Conservation (phyloP, 1,140 invertebrate genomes). For the Zaprionus ghesquierei region DNA sequence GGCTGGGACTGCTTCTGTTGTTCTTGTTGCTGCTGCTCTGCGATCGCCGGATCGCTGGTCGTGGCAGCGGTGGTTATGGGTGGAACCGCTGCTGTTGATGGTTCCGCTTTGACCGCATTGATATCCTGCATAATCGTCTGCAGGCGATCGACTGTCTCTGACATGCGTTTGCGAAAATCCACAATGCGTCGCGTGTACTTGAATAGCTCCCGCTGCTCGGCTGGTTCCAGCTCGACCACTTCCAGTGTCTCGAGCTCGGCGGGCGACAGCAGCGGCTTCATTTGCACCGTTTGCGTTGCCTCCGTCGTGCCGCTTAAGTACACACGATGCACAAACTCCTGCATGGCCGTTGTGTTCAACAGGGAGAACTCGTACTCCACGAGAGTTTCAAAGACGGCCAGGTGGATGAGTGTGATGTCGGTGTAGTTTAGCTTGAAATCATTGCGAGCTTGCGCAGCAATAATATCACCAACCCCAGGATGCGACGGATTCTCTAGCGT, state of each 20-base stretch:
- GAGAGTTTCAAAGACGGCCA: conserved; percentile 26
- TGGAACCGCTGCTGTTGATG: neutral
- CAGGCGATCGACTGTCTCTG: conserved; percentile 71
- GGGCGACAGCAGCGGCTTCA: conserved; percentile 40
- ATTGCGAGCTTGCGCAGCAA: neutral
- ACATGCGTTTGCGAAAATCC: conserved; percentile 71
- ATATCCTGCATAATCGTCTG: conserved; percentile 68
- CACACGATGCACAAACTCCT: conserved; percentile 64
- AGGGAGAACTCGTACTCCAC: conserved; percentile 45
- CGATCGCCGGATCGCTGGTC: neutral
- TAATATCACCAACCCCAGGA: neutral
- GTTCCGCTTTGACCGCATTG: conserved; percentile 13
- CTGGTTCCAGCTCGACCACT: conserved; percentile 13
- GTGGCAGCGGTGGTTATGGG: neutral
- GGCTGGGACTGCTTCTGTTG: neutral
- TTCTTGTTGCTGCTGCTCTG: neutral
- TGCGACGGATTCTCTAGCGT: neutral
- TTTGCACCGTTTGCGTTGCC: conserved; percentile 18
- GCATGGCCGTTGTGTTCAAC: conserved; percentile 72
- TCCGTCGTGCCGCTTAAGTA: conserved; percentile 61
- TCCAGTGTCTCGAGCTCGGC: conserved; percentile 33
- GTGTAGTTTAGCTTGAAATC: neutral
- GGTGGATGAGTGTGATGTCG: conserved; percentile 7
- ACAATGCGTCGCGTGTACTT: conserved; percentile 61
- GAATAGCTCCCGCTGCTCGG: conserved; percentile 57